Conservation (phyloP, 2,888 invertebrate genomes). For the Serripes groenlandicus region DNA sequence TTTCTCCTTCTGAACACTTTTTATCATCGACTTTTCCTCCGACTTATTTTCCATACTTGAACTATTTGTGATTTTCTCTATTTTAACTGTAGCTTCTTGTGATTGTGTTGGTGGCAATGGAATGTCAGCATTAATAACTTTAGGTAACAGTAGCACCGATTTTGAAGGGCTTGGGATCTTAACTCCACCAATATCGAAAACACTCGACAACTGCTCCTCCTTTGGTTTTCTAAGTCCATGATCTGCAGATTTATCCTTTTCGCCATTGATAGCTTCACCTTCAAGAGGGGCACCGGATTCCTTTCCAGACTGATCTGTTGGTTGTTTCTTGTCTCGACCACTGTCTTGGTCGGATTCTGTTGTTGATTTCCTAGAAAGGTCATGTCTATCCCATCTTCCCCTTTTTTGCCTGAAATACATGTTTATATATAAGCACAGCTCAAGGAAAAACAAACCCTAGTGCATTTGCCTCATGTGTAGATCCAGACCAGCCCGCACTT, state of each 20-base stretch:
- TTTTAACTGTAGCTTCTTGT: slow-evolving; percentile 8
- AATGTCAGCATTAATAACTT: slow-evolving; percentile 57
- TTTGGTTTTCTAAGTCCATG: no score
- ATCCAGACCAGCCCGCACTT: background rate
- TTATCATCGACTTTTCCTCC: background rate
- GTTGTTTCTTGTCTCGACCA: slow-evolving; percentile 40
- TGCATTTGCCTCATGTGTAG: background rate
- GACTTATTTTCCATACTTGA: slow-evolving; percentile 24
- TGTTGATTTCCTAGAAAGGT: slow-evolving; percentile 25
- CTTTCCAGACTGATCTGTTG: no score
- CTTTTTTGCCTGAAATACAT: slow-evolving; percentile 44
- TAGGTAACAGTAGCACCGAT: slow-evolving; percentile 45
- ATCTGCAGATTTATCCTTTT: no score
- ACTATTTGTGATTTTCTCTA: slow-evolving; percentile 29
- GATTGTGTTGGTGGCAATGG: slow-evolving; percentile 29
- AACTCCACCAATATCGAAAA: slow-evolving; percentile 36
- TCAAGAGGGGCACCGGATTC: no score
- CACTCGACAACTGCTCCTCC: no score
- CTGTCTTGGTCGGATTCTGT: slow-evolving; percentile 18
- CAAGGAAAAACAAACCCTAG: background rate
- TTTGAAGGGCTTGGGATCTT: slow-evolving; percentile 10
- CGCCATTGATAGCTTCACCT: no score
- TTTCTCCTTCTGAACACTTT: background rate
- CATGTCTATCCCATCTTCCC: slow-evolving; percentile 62
- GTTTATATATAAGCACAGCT: background rate